Evolutionary conservation across 2,888 invertebrate species (phyloP).

Genomic region (Ptilodon capucinus): DNA sequence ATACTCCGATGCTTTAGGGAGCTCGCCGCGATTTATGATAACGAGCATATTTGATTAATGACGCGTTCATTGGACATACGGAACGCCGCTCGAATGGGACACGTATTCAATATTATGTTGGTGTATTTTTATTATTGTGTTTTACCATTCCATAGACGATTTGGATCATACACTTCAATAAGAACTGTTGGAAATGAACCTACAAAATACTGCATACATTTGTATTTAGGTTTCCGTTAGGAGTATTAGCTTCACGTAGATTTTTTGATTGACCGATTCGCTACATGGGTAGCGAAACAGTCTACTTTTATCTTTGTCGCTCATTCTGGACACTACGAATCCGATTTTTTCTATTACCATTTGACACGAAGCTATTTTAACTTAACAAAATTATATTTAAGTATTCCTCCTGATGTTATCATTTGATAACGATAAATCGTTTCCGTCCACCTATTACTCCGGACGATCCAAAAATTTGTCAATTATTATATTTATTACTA

Average conservation of each 20-base stretch:
- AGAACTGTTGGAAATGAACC: no score
- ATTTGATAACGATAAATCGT: neutral
- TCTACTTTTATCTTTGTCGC: no score
- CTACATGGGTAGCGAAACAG: no score
- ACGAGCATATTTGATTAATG: conserved; percentile 51
- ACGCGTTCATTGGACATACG: conserved; percentile 1
- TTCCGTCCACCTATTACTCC: neutral
- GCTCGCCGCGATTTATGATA: conserved; percentile 57
- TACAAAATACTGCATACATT: no score
- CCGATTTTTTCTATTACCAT: neutral
- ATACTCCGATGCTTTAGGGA: conserved; percentile 54
- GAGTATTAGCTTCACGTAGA: no score
- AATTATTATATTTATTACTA: neutral
- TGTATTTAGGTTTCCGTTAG: no score
- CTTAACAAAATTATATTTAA: no score
- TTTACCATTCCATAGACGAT: no score
- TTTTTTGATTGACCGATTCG: no score
- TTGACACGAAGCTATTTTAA: no score
- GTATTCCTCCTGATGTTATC: neutral
- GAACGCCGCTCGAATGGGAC: neutral
- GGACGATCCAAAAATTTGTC: neutral
- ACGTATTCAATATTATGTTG: neutral
- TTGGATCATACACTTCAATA: no score
- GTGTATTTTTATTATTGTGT: neutral
- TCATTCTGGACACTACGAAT: no score